phyloP scores from a whole-genome alignment of 2,888 invertebrate genomes.

The Dryococelus australis region DNA sequence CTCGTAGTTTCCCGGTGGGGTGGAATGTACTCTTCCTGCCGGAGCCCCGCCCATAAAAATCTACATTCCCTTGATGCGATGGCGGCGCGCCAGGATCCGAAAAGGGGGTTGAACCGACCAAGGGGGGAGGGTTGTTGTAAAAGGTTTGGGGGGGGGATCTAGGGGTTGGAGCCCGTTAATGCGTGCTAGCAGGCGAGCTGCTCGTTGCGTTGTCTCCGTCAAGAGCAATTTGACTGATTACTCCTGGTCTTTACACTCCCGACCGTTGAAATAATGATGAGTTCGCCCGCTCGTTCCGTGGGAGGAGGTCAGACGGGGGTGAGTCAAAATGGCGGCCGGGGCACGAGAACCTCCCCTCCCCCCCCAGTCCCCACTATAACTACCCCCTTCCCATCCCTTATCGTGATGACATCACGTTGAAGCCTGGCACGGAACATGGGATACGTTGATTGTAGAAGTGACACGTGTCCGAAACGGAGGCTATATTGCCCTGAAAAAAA shows the following conservation, averaged over 20 bases:
- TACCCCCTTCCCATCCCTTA: no score
- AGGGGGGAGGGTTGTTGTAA: neutral
- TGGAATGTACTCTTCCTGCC: neutral
- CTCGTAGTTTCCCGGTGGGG: neutral
- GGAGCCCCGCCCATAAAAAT: neutral
- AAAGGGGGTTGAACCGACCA: neutral
- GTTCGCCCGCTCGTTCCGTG: neutral
- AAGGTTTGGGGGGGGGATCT: neutral
- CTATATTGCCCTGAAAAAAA: no score
- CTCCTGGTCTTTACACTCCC: neutral
- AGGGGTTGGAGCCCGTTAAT: neutral
- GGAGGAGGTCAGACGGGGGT: neutral
- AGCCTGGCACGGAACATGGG: no score
- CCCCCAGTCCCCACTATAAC: no score
- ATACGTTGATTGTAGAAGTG: no score
- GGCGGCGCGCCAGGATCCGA: neutral
- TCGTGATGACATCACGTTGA: no score
- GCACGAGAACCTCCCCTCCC: no score
- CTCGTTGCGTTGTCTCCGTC: neutral
- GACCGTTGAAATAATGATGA: neutral
- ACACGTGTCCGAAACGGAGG: no score
- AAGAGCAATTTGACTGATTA: conserved; percentile 10
- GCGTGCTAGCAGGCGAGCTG: neutral
- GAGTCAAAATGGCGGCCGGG: neutral
- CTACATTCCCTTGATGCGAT: conserved; percentile 4